phyloP scores from a whole-genome alignment of 2,113 vertebrate species.

The Xyrauchen texanus region DNA sequence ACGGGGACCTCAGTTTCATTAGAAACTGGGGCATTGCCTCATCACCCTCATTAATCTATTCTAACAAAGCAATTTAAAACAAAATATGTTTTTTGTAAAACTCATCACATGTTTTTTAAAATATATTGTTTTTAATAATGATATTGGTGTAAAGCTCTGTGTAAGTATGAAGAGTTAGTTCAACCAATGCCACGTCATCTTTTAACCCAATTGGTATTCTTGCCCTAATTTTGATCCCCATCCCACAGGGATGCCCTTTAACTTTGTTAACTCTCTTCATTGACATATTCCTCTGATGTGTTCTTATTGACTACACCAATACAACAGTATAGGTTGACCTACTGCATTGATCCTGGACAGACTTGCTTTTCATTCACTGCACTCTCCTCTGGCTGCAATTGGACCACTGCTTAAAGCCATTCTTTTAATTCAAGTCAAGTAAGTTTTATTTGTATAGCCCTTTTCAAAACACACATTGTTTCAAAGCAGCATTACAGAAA shows the following conservation, averaged over 20 bases:
- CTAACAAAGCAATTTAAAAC: conserved; percentile 53
- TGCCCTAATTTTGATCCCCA: conserved; percentile 68
- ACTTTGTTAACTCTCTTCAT: conserved; percentile 67
- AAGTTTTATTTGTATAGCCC: conserved; percentile 24
- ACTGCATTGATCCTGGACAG: conserved; percentile 66
- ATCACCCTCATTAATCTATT: conserved; percentile 56
- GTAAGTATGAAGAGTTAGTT: conserved; percentile 30
- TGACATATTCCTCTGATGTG: conserved; percentile 70
- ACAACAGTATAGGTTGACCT: conserved; percentile 72
- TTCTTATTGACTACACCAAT: conserved; percentile 67
- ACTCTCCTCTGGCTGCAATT: conserved; percentile 44
- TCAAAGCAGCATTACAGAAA: too few species aligned
- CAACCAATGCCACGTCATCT: conserved; percentile 60
- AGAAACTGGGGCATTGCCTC: conserved; percentile 45
- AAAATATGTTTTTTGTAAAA: conserved; percentile 43
- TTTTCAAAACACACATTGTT: too few species aligned
- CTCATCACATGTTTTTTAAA: conserved; percentile 15
- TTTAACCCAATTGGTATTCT: conserved; percentile 69
- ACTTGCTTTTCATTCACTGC: conserved; percentile 51
- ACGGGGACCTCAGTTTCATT: conserved; percentile 50
- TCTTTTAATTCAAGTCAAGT: not conserved
- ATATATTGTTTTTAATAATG: conserved; percentile 9
- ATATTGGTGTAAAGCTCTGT: too few species aligned
- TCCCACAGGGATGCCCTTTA: conserved; percentile 68
- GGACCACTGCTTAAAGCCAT: conserved; percentile 60